A percentile compares a stretch with the other conserved stretches of the same genome.
Conservation (phyloP, 23 tunicate species). For the Clavelina lepadiformis region DNA sequence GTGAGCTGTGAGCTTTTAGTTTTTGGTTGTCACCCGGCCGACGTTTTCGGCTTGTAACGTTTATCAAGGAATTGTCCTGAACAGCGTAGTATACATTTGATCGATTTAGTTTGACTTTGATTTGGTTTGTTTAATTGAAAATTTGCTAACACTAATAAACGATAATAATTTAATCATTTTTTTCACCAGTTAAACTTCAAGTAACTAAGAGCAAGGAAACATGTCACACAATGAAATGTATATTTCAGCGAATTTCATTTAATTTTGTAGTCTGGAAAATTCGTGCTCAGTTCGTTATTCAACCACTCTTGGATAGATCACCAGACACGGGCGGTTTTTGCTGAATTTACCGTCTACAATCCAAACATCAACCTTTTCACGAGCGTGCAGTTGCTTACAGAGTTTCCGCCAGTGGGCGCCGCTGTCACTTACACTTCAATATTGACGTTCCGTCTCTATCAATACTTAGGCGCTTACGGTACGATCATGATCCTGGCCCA, state of each 20-base stretch:
- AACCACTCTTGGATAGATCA: slow-evolving; percentile 76
- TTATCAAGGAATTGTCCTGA: too few relatives aligned
- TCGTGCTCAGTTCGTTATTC: slow-evolving; percentile 42
- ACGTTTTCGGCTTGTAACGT: too few relatives aligned
- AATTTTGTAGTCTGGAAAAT: slow-evolving; percentile 40
- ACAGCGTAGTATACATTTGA: too few relatives aligned
- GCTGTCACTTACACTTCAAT: slow-evolving; percentile 71
- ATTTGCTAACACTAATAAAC: too few relatives aligned
- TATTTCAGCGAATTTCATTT: slow-evolving; percentile 5
- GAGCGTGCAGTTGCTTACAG: slow-evolving; percentile 60
- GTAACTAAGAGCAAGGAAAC: too few relatives aligned
- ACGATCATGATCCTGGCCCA: slow-evolving; percentile 86
- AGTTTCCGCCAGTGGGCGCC: slow-evolving; percentile 97
- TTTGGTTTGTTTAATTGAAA: too few relatives aligned
- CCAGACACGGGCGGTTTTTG: slow-evolving; percentile 79
- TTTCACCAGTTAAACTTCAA: too few relatives aligned
- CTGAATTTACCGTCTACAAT: slow-evolving; percentile 92
- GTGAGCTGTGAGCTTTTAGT: too few relatives aligned
- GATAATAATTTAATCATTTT: too few relatives aligned
- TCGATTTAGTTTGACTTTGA: too few relatives aligned
- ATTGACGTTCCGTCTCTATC: slow-evolving; percentile 83
- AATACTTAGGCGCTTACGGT: slow-evolving; percentile 80
- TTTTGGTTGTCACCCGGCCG: too few relatives aligned
- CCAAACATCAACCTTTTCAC: slow-evolving; percentile 91
- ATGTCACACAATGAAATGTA: too few relatives aligned